Evolutionary conservation across 2,113 vertebrate species (phyloP), one percentile per base, ranked within the genome.

Genomic region (Limanda limanda): DNA sequence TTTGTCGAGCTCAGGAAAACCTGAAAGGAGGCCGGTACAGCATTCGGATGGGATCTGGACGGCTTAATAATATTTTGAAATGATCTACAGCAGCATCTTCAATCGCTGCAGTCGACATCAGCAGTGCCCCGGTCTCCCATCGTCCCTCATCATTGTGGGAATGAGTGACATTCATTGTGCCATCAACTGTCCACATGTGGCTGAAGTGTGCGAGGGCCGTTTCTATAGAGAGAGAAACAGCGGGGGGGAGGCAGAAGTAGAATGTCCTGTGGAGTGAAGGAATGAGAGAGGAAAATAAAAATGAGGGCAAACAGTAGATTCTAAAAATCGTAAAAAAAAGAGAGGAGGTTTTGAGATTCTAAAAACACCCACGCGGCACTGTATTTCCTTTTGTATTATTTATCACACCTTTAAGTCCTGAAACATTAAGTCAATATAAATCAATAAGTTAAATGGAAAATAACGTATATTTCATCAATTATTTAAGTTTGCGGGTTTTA

Each of bases 171-270:
- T 91, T 87, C 83, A 88, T 89, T 90, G 87, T 76, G 82, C 86
- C 87, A 89, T 91, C 86, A 84, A 78, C 84, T 85, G 91, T 88
- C 88, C 81, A 75, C 84, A 88, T 92, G 88, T 83, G 87, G 81
- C 85, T 78, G 79, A 71, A 85, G 84, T 62, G 64, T 45, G 77
- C 15, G 8, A 71, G 69, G 78, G 82, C 80, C 65, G 75, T 83
- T 69, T 83, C 81, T 71, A 74, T 69, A 82, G 71, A 84, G 78
- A 64, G 75, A 24, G 67, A 21, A 60, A 31, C 86, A 61, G 82
- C 37, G n/a, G 40, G 12, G 87, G 89, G 2, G 74, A 74, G 42
- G 65, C 57, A 76, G 58, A 71, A 84, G 82, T 79, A 74, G 72
- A 64, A 59, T 40, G 65, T 82, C 86, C 85, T 23, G 87, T 63